Conservation (phyloP, 2,797 vertebrate species). For the Coranthus polyacanthus region DNA sequence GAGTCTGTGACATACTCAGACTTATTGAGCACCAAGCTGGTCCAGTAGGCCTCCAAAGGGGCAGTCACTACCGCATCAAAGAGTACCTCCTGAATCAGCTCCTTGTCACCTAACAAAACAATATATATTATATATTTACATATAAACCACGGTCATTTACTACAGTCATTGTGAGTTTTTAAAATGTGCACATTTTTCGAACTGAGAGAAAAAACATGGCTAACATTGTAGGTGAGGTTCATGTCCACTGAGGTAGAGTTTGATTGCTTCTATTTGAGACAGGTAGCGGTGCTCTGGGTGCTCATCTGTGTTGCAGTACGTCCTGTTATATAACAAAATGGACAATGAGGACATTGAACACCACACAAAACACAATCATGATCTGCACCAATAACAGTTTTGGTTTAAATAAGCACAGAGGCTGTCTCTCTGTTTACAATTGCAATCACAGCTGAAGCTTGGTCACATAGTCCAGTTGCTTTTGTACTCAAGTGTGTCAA, state of each 20-base stretch:
- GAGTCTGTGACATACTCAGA: slow-evolving; percentile 88
- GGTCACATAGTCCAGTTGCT: not conserved
- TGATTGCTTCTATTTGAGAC: slow-evolving; percentile 95
- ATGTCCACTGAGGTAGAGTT: slow-evolving; percentile 93
- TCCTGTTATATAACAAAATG: slow-evolving; percentile 82
- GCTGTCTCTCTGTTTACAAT: not conserved
- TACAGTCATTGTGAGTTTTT: too few species aligned
- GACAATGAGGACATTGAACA: not conserved
- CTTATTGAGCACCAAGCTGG: slow-evolving; percentile 95
- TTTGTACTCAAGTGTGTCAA: not conserved
- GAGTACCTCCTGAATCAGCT: slow-evolving; percentile 94
- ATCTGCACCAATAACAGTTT: not conserved
- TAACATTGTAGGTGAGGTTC: slow-evolving; percentile 93
- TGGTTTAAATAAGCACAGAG: not conserved
- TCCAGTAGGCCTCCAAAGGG: slow-evolving; percentile 97
- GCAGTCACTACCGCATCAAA: slow-evolving; percentile 97
- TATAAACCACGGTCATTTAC: too few species aligned
- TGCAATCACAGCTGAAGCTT: not conserved
- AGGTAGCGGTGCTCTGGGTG: slow-evolving; percentile 93
- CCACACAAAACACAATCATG: not conserved
- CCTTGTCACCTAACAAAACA: slow-evolving; percentile 90
- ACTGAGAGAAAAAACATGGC: slow-evolving; percentile 37
- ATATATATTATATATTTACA: not conserved
- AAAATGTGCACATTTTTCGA: not conserved
- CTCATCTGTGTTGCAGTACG: slow-evolving; percentile 95